A percentile compares a stretch with the other conserved stretches of the same genome.
Conservation (phyloP, 2,113 vertebrate species). For the Arvicanthis niloticus region DNA sequence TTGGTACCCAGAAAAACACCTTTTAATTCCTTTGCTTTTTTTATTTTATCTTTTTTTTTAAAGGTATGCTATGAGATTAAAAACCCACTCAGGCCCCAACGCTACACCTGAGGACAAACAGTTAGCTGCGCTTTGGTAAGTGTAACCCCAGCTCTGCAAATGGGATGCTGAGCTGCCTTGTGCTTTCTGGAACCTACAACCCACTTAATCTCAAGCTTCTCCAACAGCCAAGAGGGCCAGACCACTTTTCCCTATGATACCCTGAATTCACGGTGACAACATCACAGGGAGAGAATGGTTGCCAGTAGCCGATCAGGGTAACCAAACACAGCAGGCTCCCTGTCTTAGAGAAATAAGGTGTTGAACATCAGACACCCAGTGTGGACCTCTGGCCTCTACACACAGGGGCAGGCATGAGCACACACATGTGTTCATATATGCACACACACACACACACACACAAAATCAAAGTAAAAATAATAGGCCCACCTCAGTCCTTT, state of each 20-base stretch:
- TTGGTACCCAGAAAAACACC: background rate
- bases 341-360: background rate
- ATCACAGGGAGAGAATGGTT: background rate
- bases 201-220: slow-evolving; percentile 28
- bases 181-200: slow-evolving; percentile 15
- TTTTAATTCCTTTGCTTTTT: background rate
- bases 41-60: slow-evolving; percentile 64
- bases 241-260: background rate
- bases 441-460: too few relatives aligned
- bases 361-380: background rate
- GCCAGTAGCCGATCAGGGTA: too few relatives aligned
- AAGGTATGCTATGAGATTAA: slow-evolving; percentile 99
- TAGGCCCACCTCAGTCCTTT: slow-evolving; percentile 78
- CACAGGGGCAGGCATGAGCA: background rate
- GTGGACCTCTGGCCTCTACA: background rate
- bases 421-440: background rate
- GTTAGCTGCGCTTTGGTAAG: slow-evolving; percentile 97
- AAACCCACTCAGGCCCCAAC: slow-evolving; percentile 94
- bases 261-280: slow-evolving; percentile 55
- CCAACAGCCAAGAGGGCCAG: accelerated
- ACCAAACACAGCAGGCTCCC: background rate
- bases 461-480: slow-evolving; percentile 41
- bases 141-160: slow-evolving; percentile 56
- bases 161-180: background rate
- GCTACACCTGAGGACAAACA: slow-evolving; percentile 97